These are phyloP conservation scores for Teinopalpus imperialis DNA, from an alignment of 2,888 invertebrate species.

Conservation along the genomic window DNA sequence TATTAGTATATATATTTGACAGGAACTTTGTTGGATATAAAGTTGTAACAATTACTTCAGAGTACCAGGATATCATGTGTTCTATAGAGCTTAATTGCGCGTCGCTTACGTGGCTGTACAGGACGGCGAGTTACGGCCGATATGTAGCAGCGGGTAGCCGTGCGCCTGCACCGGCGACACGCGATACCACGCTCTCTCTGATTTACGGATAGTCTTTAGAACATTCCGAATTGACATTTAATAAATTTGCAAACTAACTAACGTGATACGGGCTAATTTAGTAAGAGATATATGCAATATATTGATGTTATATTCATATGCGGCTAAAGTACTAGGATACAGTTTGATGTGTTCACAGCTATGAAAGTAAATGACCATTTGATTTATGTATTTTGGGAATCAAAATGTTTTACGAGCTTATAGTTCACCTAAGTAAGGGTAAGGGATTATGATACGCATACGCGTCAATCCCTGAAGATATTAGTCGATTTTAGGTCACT, in stretches of 20 bases:
- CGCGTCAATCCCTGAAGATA: too few relatives aligned
- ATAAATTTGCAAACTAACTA: background rate
- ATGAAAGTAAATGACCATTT: too few relatives aligned
- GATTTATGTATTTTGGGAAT: too few relatives aligned
- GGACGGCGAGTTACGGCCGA: conserved; percentile 50
- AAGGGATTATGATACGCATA: too few relatives aligned
- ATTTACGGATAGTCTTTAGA: conserved; percentile 14
- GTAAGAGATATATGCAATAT: background rate
- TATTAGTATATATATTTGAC: too few relatives aligned
- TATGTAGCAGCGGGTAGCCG: conserved; percentile 45
- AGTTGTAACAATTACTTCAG: conserved; percentile 1
- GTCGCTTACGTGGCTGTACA: conserved; percentile 33
- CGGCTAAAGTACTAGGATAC: too few relatives aligned
- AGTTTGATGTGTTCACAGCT: too few relatives aligned
- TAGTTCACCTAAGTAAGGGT: too few relatives aligned
- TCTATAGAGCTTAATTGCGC: conserved; percentile 59
- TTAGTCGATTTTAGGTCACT: too few relatives aligned
- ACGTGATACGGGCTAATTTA: background rate
- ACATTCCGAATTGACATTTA: conserved; percentile 14
- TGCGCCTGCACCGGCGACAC: conserved; percentile 34
- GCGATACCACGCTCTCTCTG: conserved; percentile 32
- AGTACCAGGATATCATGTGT: conserved; percentile 50
- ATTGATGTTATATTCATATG: too few relatives aligned
- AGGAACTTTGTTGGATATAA: background rate
- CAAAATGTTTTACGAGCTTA: too few relatives aligned